A percentile compares a stretch with the other conserved stretches of the same genome.
These are phyloP conservation scores for Notiomystis cincta DNA, from an alignment of 2,113 vertebrate species.

Conservation along the genomic window DNA sequence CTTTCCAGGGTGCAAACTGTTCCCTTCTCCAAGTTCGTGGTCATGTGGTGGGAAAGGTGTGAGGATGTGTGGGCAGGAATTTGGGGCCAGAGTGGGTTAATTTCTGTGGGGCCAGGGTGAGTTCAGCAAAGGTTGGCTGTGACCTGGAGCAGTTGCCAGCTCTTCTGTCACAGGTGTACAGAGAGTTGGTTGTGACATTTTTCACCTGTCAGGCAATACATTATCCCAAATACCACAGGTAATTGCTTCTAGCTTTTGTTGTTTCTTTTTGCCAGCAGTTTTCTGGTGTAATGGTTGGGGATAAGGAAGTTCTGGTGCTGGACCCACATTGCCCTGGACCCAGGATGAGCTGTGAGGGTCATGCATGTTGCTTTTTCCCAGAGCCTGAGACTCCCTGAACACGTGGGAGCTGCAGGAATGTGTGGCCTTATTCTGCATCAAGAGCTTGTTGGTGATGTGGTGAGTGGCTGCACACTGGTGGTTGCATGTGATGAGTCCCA, in stretches of 20 bases:
- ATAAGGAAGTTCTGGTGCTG: neutral
- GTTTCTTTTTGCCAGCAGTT: neutral
- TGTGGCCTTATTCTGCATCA: neutral
- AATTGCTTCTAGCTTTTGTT: neutral
- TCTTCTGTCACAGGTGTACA: neutral
- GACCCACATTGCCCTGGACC: neutral
- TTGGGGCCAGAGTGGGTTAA: neutral
- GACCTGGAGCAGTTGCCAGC: neutral
- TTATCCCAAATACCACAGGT: conserved; percentile 13
- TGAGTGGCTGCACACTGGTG: no score
- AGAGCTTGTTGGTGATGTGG: neutral
- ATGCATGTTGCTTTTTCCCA: neutral
- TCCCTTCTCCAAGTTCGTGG: neutral
- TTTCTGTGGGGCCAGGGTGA: neutral
- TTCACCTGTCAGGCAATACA: neutral
- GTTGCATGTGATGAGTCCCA: no score
- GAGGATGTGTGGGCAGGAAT: neutral
- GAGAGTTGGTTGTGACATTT: neutral
- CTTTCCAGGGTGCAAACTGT: neutral
- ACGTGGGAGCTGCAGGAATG: neutral
- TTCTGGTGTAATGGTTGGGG: neutral
- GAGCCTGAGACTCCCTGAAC: neutral
- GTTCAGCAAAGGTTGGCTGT: conserved; percentile 17
- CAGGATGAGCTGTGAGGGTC: rapidly evolving
- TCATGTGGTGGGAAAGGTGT: neutral